Base-by-base conservation (phyloP, 2,113 vertebrate genomes). In the Chaetorhynchus papuensis region DNA sequence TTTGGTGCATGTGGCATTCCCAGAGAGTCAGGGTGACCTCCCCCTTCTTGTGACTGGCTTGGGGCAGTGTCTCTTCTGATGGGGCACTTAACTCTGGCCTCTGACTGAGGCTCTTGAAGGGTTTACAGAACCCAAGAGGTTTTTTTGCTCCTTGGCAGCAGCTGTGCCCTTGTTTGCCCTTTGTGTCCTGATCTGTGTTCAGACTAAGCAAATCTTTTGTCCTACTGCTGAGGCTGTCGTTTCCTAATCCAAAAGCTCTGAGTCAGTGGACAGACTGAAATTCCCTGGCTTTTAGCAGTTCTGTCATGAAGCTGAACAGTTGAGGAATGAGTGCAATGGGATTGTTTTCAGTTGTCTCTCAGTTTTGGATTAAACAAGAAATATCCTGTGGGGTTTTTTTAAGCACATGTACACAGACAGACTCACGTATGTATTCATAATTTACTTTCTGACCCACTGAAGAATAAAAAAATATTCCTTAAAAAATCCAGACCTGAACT, bases 81-180 rank as follows among this genome's bases (percentile, higher is more conserved):
- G 16, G n/a, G 45, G 21, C 39, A 7, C 33, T 53, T 17, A 3
- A 2, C 13, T 44, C 56, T 41, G 63, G 11, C 30, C 6, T 22
- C 78, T 71, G 52, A 10, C 45, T 6, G 30, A 11, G 15, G 26
- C 26, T 15, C 23, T 22, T 18, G 3, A 33, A 45, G 16, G 12
- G 4, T 3, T 60, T 11, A 3, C 16, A 30, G 56, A 11, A 49
- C 16, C 0, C 0, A 9, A 30, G 31, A n/a, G 13, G 2, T 6
- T 12, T 27, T 77, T 64, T 22, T 19, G 47, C 7, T 79, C 39
- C 39, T 6, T 17, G 56, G 69, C 49, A 66, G 47, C 45, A 66
- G 37, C 42, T 15, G 10, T 24, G 24, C 26, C 30, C n/a, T 30
- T n/a, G 19, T 57, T 41, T 65, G 45, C 75, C 41, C 66, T 57